phyloP scores from a whole-genome alignment of 2,888 invertebrate species.

The Syritta pipiens region DNA sequence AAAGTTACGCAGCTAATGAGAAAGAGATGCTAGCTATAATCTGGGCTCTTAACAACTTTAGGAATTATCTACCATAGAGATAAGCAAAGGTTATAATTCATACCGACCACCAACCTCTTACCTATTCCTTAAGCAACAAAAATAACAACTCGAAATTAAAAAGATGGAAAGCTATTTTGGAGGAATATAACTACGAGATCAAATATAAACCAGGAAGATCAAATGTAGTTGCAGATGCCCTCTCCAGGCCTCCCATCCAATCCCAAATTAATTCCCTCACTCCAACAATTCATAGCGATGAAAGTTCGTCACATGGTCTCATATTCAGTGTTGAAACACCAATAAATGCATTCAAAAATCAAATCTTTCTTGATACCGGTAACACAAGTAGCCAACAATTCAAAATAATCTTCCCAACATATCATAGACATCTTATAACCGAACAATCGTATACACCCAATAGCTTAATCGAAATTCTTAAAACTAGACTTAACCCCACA shows the following conservation, averaged over 20 bases:
- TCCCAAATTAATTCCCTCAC: no score
- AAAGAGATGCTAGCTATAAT: no score
- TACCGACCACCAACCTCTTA: not conserved
- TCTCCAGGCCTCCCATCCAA: no score
- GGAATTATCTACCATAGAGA: no score
- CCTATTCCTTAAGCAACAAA: not conserved
- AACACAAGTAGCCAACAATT: no score
- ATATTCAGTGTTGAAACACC: conserved; percentile 2
- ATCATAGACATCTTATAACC: not conserved
- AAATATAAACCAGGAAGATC: no score
- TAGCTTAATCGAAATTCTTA: not conserved
- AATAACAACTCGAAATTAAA: not conserved
- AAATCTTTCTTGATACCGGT: no score
- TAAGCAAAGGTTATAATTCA: no score
- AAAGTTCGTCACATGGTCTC: not conserved
- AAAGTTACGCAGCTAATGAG: not conserved
- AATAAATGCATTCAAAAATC: not conserved
- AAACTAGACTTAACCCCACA: not conserved
- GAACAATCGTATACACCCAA: not conserved
- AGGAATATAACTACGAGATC: not conserved
- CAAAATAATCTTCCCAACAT: no score
- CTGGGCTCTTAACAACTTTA: no score
- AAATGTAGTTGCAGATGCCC: no score
- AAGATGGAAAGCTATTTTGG: not conserved
- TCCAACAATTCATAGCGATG: not conserved